phyloP scores from a whole-genome alignment of 2,797 vertebrate genomes.

The Echiichthys vipera region DNA sequence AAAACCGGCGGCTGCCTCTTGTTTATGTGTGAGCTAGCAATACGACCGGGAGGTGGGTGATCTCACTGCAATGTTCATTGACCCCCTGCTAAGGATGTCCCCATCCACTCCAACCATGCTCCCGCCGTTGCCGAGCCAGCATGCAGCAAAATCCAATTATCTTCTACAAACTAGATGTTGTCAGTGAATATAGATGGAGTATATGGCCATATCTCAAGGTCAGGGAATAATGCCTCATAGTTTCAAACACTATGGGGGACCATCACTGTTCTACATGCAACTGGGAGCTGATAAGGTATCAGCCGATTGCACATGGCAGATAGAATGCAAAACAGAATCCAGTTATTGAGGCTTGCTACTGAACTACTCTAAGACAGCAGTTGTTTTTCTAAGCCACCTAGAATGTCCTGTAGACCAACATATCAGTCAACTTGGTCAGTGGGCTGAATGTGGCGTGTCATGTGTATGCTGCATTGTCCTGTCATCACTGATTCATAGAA shows the following conservation, averaged over 20 bases:
- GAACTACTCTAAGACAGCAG: constrained; percentile 49
- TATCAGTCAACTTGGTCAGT: constrained; percentile 71
- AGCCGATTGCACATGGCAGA: constrained; percentile 67
- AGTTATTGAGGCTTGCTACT: constrained; percentile 49
- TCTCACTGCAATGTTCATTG: constrained; percentile 75
- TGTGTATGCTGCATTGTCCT: constrained; percentile 59
- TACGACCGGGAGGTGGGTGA: constrained; percentile 63
- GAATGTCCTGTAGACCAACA: constrained; percentile 42
- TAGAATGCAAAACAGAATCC: constrained; percentile 60
- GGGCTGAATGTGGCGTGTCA: constrained; percentile 61
- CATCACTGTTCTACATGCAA: constrained; percentile 66
- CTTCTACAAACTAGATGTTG: constrained; percentile 81
- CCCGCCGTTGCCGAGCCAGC: constrained; percentile 68
- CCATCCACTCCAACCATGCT: constrained; percentile 55
- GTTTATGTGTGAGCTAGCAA: constrained; percentile 56
- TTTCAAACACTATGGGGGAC: constrained; percentile 65
- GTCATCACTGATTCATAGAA: constrained; percentile 77
- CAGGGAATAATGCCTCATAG: constrained; percentile 68
- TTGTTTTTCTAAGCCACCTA: constrained; percentile 41
- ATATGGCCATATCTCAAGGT: constrained; percentile 78
- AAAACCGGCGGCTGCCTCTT: constrained; percentile 61
- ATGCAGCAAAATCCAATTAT: constrained; percentile 88
- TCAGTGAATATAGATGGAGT: constrained; percentile 83
- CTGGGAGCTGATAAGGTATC: constrained; percentile 73
- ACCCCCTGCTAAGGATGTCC: constrained; percentile 76